Evolutionary conservation across 2,797 vertebrate species (phyloP), one percentile per base, ranked within the genome.

Genomic region (Poeciliopsis paucimaculata): DNA sequence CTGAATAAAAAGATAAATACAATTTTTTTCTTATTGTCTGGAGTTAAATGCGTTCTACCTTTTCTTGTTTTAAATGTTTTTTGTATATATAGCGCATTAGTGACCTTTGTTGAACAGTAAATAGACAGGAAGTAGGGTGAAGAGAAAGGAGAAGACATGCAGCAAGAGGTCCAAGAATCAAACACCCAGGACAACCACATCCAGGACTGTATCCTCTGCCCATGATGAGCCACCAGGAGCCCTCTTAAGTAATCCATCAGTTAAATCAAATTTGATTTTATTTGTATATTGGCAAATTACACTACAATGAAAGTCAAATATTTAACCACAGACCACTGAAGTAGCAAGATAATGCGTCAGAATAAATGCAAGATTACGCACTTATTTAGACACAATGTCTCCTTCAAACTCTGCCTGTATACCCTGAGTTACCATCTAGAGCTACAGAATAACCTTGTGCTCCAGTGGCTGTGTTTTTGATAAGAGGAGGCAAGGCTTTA

Each of bases 401-500:
- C 15, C 16, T 72, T 20, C 36, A 79, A 36, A 55, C 75, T 9
- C 72, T 72, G 5, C 46, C 23, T 57, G 39, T 45, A 43, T 45
- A 45, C 0, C 43, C 23, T 39, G 9, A 7, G 66, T 78, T 72
- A 73, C 45, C 36, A 71, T 80, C 39, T 31, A 18, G 13, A 12
- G 13, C 47, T 36, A 16, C 43, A 72, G 5, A 46, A 68, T 83
- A 53, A 76, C 72, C 47, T 45, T 79, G 76, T 36, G 23, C 76
- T 77, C 36, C 18, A 43, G 55, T 51, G 16, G 66, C 77, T 57
- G 31, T 51, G 26, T 46, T 28, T 77, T 72, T 78, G 70, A 86
- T 84, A 70, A 84, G 53, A 15, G 64, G 75, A 82, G 66, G 47
- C 49, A 16, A 2, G 34, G 41, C 68, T 79, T 84, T 81, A 82